Evolutionary conservation across 2,113 vertebrate species (phyloP), one percentile per base, ranked within the genome.

Genomic region (Aegotheles bennettii): DNA sequence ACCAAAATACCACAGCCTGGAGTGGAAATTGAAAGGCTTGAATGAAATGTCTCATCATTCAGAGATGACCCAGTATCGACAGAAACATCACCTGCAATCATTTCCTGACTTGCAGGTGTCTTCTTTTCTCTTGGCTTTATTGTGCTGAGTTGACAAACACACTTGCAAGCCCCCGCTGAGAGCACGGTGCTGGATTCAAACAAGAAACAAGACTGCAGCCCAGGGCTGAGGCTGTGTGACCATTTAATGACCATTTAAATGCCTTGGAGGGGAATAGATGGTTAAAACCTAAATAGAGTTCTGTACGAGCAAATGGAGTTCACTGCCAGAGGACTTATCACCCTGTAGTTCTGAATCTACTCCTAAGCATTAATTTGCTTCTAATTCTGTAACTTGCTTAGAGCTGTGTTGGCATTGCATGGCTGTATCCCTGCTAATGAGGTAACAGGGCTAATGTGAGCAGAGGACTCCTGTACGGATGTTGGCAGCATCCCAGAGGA

Each of bases 401-500:
- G 61, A 45, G 59, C 4, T 86, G 38, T 77, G 75, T 4, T 95
- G 74, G 87, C 82, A 67, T 11, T 87, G 43, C 40, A 23, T 45
- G 4, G 4, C 42, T 53, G 3, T 13, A 10, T 38, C 71, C 82
- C 64, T 78, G 64, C 64, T 88, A 63, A 90, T 83, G 85, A 91
- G 82, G 59, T 26, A 53, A 92, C 7, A 2, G 65, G 76, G 83
- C 68, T 88, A 77, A 60, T 43, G 56, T 15, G 63, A 47, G 79
- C 73, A 76, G 24, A 70, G 59, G 21, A 13, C 17, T 86, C 85
- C 90, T 71, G 70, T 2, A 3, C 1, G 3, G 61, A 45, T 38
- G 54, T 7, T 93, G 93, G 90, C 94, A 92, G 75, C 67, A 51
- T n/a, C 75, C 63, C 82, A 85, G 67, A 11, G 42, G 77, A 87